phyloP scores from a whole-genome alignment of 2,797 vertebrate genomes.

The Morus bassanus region DNA sequence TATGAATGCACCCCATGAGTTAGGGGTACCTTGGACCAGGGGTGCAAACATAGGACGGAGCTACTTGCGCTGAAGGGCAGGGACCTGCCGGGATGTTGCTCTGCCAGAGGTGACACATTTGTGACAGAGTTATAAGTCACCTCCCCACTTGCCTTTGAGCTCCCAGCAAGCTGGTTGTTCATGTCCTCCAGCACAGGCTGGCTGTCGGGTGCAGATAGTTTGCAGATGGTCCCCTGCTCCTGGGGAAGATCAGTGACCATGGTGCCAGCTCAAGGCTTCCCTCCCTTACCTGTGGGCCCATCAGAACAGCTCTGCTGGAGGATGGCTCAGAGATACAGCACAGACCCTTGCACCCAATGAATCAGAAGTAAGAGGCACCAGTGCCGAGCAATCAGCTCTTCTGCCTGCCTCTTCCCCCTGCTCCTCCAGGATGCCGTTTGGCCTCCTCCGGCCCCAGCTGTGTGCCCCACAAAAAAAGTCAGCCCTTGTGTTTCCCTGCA shows the following conservation, averaged over 20 bases:
- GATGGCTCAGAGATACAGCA: not conserved
- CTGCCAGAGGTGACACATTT: not conserved
- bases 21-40: not conserved
- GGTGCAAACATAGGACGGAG: not conserved
- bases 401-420: not conserved
- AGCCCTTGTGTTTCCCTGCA: not conserved
- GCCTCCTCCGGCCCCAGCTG: not conserved
- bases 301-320: not conserved
- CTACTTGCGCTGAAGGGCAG: not conserved
- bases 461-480: not conserved
- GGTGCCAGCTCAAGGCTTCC: not conserved
- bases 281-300: not conserved
- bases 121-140: not conserved
- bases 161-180: not conserved
- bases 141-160: not conserved
- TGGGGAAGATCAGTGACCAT: not conserved
- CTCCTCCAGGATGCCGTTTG: not conserved
- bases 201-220: not conserved
- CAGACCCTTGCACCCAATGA: not conserved
- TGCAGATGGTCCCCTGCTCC: not conserved
- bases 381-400: not conserved
- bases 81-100: rapidly evolving
- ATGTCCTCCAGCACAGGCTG: not conserved
- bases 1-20: not conserved
- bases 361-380: not conserved